Evolutionary conservation across 2,888 invertebrate genomes (phyloP).

Genomic region (Bhutanitis thaidina): DNA sequence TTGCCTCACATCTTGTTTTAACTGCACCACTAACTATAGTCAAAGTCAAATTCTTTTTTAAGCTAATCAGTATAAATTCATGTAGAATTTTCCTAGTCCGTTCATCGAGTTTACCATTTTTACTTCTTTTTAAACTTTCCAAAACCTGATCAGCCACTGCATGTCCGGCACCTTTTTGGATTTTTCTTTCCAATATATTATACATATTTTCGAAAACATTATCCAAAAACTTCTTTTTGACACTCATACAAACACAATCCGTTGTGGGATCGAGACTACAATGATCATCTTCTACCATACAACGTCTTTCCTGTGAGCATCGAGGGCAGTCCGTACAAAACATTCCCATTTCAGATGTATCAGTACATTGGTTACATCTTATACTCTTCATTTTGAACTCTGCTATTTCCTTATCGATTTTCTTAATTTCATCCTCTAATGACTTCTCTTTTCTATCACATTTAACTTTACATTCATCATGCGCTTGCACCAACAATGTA

Average conservation of each 20-base stretch:
- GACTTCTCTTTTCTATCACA: constrained; percentile 46
- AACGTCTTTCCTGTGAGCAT: constrained; percentile 48
- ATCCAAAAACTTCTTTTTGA: constrained; percentile 59
- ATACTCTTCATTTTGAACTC: constrained; percentile 40
- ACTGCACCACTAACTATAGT: constrained; percentile 69
- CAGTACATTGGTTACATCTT: constrained; percentile 50
- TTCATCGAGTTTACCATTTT: constrained; percentile 58
- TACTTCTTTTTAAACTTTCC: constrained; percentile 49
- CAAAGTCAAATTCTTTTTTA: constrained; percentile 62
- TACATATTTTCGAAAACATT: constrained; percentile 73
- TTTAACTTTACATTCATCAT: constrained; percentile 49
- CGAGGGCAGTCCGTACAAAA: constrained; percentile 61
- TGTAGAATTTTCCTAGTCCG: constrained; percentile 52
- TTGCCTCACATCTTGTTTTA: constrained; percentile 70
- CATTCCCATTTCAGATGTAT: constrained; percentile 49
- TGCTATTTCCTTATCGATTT: constrained; percentile 42
- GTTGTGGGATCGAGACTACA: constrained; percentile 42
- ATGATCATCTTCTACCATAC: constrained; percentile 38
- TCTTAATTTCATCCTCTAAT: constrained; percentile 44
- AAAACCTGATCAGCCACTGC: constrained; percentile 51
- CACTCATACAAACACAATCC: constrained; percentile 57
- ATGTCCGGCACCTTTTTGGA: constrained; percentile 47
- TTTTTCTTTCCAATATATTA: constrained; percentile 52
- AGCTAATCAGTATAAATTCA: constrained; percentile 52
- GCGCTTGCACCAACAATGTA: constrained; percentile 41